These are phyloP conservation scores for Coluber constrictor DNA, from an alignment of 2,797 vertebrate genomes.

Conservation along the genomic window DNA sequence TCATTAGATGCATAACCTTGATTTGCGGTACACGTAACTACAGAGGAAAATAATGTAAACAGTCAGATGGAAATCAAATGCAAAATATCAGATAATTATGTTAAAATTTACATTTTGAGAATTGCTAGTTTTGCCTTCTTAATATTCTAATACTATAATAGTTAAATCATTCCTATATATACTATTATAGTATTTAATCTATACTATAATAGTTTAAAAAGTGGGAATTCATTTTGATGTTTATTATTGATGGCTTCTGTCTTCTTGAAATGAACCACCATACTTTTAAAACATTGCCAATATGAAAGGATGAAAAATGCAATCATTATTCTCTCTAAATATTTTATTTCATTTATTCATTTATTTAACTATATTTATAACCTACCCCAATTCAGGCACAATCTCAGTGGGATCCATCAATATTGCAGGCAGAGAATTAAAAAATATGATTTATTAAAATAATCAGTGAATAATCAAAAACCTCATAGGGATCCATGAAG, in stretches of 20 bases:
- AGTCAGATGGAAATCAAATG: not conserved
- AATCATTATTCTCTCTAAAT: not conserved
- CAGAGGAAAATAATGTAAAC: not conserved
- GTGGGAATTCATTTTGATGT: not conserved
- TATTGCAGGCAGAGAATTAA: not conserved
- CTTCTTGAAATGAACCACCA: not conserved
- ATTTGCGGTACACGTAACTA: not conserved
- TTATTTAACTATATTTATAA: not conserved
- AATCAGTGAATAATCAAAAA: not conserved
- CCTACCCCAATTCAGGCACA: not conserved
- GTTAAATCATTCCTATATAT: not conserved
- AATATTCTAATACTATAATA: not conserved
- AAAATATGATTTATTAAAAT: not conserved
- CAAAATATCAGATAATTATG: not conserved
- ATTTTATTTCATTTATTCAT: not conserved
- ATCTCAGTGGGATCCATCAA: not conserved
- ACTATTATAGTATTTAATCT: not conserved
- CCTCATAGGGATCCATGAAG: not conserved
- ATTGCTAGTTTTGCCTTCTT: not conserved
- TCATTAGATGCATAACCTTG: not conserved
- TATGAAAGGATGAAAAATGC: not conserved
- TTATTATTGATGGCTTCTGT: not conserved
- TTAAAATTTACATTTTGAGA: not conserved
- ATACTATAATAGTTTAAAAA: not conserved
- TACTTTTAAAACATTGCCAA: not conserved